Base-by-base conservation (phyloP, 2,113 vertebrate genomes). In the Girardinichthys multiradiatus region DNA sequence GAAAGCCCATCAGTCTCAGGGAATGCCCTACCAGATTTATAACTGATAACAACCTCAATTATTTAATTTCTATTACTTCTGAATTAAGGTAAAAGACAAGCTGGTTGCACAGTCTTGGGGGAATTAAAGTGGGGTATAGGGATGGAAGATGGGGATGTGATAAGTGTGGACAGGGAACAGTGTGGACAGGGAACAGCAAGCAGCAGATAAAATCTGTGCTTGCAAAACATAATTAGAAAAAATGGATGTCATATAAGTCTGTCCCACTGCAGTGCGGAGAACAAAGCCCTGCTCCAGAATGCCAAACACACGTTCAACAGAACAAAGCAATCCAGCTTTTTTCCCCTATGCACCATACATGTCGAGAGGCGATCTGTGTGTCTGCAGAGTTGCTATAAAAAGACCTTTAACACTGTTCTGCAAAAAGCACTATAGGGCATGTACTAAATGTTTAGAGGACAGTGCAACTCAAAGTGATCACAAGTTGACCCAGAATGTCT, bases 151-250 rank as follows among this genome's bases (percentile, higher is more conserved):
- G 51, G 64, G 58, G 77, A 37, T 69, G 54, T 68, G 70, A 77
- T 79, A 83, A 88, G 80, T 79, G 79, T 17, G 30, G 79, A 85
- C 79, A 73, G 69, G 77, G 75, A 88, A 82, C 71, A 75, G 70
- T 70, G 42, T 17, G 30, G 79, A 85, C 79, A 73, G 69, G 77
- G 75, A 88, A 82, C 71, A 75, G 70, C 70, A 17, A 86, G 77
- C 76, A 79, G 83, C 61, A 70, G 72, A 87, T 90, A 75, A 86
- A 85, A 79, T 80, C 85, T 90, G 84, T 90, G 86, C 82, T 64
- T 69, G 57, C 88, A 83, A 90, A 88, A 84, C 81, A 81, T 66
- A 86, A 92, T 87, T 79, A 85, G 72, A 80, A 82, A 80, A 82
- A 76, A 84, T 83, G 80, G 61, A 68, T 81, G 80, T 76, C 61